Evolutionary conservation across 2,797 vertebrate species (phyloP), one percentile per base, ranked within the genome.

Genomic region (Chelonia mydas): DNA sequence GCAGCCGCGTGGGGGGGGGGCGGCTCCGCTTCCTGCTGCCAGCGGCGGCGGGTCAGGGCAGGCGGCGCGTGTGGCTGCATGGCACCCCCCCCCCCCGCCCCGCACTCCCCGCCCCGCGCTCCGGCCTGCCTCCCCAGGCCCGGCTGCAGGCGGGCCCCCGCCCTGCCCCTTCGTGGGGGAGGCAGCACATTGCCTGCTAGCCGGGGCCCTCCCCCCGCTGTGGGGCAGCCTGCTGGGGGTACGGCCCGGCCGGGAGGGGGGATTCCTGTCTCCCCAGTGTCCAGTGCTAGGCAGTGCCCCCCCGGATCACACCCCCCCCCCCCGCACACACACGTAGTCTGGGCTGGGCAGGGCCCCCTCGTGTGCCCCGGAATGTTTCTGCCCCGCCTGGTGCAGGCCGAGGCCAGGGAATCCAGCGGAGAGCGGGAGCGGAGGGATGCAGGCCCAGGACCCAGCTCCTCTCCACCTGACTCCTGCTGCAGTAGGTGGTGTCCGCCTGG

Each of bases 1-100:
- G 8, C 45, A 9, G 89, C 55, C 11, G 53, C 45, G 16, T 19
- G 51, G 19, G 79, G 51, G 19, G 79, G 51, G 33, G 41, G 51
- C 3, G 51, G 57, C 59, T 17, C 37, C 59, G 81, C 84, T 96
- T 84, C 89, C 95, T 96, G 96, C 94, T 92, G 95, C 84, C 37
- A 83, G 51, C 12, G 41, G 92, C 78, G 45, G 68, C 83, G 45
- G 49, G 61, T 13, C 81, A 17, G 61, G 54, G 78, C 74, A n/a
- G 16, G 81, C 51, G 82, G 82, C 37, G 81, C 23, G 77, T 17
- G 19, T 92, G 76, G 88, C 59, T 8, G 59, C 59, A 33, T 65
- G 33, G 28, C 57, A 12, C 50, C 25, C n/a, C n/a, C n/a, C n/a
- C n/a, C n/a, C n/a, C n/a, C n/a, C n/a, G n/a, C n/a, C n/a, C n/a